Percentiles rank a stretch among this genome's conserved stretches.
phyloP scores from a whole-genome alignment of 2,113 vertebrate species.

The Serilophus lunatus region DNA sequence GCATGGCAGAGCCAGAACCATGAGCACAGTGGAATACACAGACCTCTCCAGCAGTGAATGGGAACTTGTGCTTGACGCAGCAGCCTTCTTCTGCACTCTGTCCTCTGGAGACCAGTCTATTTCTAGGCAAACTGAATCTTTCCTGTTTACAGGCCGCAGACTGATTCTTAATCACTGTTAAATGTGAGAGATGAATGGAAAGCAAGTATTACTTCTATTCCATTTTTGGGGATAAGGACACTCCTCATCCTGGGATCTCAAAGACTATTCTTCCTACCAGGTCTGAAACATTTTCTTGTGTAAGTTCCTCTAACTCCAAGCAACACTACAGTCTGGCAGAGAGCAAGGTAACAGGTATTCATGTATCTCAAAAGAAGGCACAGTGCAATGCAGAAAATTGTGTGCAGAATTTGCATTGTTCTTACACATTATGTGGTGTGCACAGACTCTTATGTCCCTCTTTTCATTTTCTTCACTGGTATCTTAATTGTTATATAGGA shows the following conservation, averaged over 20 bases:
- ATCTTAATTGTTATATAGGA: neutral
- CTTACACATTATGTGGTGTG: neutral
- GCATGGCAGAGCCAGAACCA: accelerated
- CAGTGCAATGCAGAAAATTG: neutral
- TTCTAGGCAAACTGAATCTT: neutral
- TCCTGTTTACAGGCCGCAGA: neutral
- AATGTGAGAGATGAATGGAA: neutral
- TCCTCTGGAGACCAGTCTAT: neutral
- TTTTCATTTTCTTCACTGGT: neutral
- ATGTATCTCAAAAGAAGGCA: neutral
- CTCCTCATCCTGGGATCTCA: neutral
- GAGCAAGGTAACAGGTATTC: neutral
- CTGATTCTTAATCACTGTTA: neutral
- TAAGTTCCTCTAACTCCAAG: accelerated
- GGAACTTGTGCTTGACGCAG: neutral
- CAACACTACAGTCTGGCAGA: neutral
- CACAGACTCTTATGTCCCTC: neutral
- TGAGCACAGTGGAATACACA: neutral
- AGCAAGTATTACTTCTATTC: neutral
- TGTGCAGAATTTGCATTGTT: neutral
- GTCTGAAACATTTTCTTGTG: neutral
- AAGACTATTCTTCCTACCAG: neutral
- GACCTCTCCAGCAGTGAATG: neutral
- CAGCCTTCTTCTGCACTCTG: neutral
- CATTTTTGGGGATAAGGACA: neutral